Evolutionary conservation across 2,113 vertebrate species (phyloP), one percentile per base, ranked within the genome.

Genomic region (Eolophus roseicapilla): DNA sequence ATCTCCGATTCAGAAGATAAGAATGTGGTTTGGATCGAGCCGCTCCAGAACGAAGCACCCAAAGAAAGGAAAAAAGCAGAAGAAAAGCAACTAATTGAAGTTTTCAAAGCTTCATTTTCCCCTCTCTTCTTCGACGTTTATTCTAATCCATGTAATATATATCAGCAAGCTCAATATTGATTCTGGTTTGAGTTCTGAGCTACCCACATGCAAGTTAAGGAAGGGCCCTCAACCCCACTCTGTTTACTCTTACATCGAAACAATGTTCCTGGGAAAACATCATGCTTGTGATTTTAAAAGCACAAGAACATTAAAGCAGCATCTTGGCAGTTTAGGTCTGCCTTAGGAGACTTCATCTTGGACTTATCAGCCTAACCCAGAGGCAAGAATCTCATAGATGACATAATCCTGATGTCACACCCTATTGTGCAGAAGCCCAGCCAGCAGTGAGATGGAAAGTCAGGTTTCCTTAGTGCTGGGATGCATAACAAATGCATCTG

Each of bases 401-500:
- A 92, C 95, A 90, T 77, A 80, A 75, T n/a, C 63, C 65, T 76
- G 96, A 88, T 93, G 96, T 95, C 96, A 94, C 94, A 84, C 28
- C 69, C 93, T 64, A 17, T 31, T 25, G 88, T 88, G 91, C 95
- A 59, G 44, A 64, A 28, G 55, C 87, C 73, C 8, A 21, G 65
- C 44, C 93, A 90, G 93, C 68, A 83, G 20, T 1, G 76, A 68
- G 79, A 78, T 55, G 90, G 59, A 81, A 57, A 76, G 78, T 78
- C 90, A 83, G 65, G 89, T 95, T 96, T 83, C 95, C 95, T 82
- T 77, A 93, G 96, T 0, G 84, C 95, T 94, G 33, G 57, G 94
- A 92, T 60, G 87, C 94, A 96, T 52, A 97, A 96, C 96, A 96
- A 97, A 96, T 47, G 63, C 94, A 96, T 93, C 96, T 97, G 97